Evolutionary conservation across 2,797 vertebrate genomes (phyloP).

Genomic region (Melanotaenia parkinsoni): DNA sequence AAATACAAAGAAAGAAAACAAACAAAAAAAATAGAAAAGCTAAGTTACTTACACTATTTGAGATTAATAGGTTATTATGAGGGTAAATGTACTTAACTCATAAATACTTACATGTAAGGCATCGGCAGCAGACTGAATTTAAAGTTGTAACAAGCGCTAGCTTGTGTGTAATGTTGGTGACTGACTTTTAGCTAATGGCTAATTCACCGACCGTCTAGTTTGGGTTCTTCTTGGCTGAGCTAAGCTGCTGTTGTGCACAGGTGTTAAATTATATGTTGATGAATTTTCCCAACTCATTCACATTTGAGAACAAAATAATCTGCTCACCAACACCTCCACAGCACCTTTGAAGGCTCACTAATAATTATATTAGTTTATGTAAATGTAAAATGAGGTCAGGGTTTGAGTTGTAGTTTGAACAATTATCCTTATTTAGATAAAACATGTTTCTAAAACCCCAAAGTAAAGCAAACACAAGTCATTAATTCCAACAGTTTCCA

Average conservation of each 20-base stretch:
- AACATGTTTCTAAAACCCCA: neutral
- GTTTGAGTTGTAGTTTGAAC: neutral
- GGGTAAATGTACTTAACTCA: too few species aligned
- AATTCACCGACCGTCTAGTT: neutral
- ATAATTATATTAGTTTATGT: neutral
- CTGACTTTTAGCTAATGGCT: neutral
- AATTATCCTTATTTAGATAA: neutral
- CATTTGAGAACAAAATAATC: neutral
- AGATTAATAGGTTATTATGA: too few species aligned
- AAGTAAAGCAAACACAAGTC: neutral
- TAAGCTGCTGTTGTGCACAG: neutral
- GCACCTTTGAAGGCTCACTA: neutral
- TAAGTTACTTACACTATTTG: neutral
- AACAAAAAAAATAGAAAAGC: neutral
- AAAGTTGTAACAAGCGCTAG: neutral
- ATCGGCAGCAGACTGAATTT: neutral
- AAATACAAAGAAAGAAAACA: too few species aligned
- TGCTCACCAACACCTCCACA: neutral
- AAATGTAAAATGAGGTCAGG: neutral
- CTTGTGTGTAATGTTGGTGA: neutral
- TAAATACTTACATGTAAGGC: too few species aligned
- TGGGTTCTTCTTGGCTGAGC: neutral
- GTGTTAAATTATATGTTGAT: neutral
- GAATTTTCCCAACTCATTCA: neutral
- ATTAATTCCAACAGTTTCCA: neutral